Base-by-base conservation (phyloP, 2,888 invertebrate species). In the Drosophila ezoana region DNA sequence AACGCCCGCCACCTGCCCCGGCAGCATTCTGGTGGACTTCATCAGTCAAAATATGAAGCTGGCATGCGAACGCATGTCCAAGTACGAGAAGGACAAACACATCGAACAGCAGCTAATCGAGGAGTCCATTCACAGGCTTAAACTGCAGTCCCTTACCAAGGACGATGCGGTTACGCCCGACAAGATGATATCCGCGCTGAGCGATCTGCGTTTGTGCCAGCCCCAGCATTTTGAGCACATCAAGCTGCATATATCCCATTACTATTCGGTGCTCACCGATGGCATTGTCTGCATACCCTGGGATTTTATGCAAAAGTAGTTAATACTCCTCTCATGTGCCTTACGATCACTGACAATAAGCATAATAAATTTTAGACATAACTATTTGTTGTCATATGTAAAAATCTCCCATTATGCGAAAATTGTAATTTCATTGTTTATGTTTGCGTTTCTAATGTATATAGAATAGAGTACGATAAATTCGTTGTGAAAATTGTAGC, bases 261-360 rank as follows among this genome's bases (percentile, higher is more conserved):
- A 98, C 92, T 98, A 98, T 91, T 97, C 98, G 0, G 96, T 98
- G 49, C 93, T 98, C 90, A 95, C 96, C 0, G 98, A 98, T 92
- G 98, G 98, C 1, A 95, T 96, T 61, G 94, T 98, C 57, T 98
- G 98, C 90, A 96, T 98, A 91, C 98, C 98, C 16, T 98, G 98
- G 98, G 96, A 98, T 92, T 98, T 91, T 71, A 76, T 79, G 70
- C 79, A 72, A 14, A 85, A 82, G 33, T 86, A 80, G 66, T 14
- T 10, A 13, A 41, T 14, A 14, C 4, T 6, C 13, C 57, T 60
- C 49, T 58, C 56, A 6, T 76, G 85, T 83, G 87, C 83, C 87
- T 84, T 87, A 61, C 23, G 44, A 54, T 52, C 49, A 63, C 44
- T 18, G 74, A 70, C 72, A 81, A 85, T 85, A 82, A 75, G 48